Base-by-base conservation (phyloP, 2,888 invertebrate genomes). In the Drosophila subsilvestris region DNA sequence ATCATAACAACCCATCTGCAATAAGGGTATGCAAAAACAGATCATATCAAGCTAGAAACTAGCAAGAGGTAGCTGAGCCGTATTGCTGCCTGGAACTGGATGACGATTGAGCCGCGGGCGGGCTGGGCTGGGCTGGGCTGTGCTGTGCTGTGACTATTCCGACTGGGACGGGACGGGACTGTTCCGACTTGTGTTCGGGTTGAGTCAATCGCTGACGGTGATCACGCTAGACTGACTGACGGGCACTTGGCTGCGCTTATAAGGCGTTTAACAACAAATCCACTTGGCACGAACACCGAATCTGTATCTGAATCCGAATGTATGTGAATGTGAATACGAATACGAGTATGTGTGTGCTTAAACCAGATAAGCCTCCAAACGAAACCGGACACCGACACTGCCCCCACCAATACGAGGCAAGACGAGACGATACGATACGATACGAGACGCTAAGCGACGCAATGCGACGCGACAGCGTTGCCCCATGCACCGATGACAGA, bases 201-300 rank as follows among this genome's bases (percentile, higher is more conserved):
- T 89, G 88, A 90, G 76, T 90, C 91, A 90, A 84, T 89, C 80
- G 79, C 32, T 55, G 5, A 25, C 48, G 37, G n/a, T 9, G 68
- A 75, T 75, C 79, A 89, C 75, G 87, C 82, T 79, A 85, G 88
- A 90, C 70, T 86, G 87, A 86, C 89, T 88, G 89, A 87, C 89
- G 87, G 90, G 89, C 91, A 84, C 86, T 88, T 85, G 81, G 73
- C 59, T 87, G 79, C 80, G 86, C 86, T 88, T 79, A 86, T 79
- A 86, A 78, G 84, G 86, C 77, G 61, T 74, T 85, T 76, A 80
- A 84, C 87, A 79, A 80, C 14, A 80, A 79, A 80, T 82, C 82
- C 80, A 80, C 78, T 86, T 88, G 88, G 75, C 82, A 81, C 81
- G 78, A 83, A 78, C 78, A 80, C 66, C 63, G 75, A 9, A 32